phyloP scores from a whole-genome alignment of 2,888 invertebrate species.

The Tortrix viridana region DNA sequence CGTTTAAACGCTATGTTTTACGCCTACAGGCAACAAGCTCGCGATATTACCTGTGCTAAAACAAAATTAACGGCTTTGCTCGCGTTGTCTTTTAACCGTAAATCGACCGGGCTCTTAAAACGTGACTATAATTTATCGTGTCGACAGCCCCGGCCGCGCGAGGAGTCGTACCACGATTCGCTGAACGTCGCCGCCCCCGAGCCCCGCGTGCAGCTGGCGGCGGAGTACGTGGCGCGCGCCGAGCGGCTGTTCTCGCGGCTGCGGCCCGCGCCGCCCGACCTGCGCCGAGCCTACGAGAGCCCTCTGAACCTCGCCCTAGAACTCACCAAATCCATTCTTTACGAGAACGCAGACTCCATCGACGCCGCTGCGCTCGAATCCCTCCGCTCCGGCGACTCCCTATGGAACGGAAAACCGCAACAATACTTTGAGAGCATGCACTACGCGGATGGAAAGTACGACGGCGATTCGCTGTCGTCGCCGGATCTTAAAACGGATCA shows the following conservation, averaged over 20 bases:
- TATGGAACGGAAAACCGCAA: conserved; percentile 82
- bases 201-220: conserved; percentile 48
- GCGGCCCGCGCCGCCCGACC: conserved; percentile 46
- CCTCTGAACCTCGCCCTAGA: conserved; percentile 68
- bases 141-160: conserved; percentile 43
- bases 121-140: conserved; percentile 32
- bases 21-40: too few relatives aligned
- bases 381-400: conserved; percentile 72
- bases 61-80: too few relatives aligned
- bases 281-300: conserved; percentile 59
- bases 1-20: too few relatives aligned
- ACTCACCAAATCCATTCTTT: conserved; percentile 60
- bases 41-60: too few relatives aligned
- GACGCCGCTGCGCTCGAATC: conserved; percentile 52
- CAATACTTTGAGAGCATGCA: conserved; percentile 88
- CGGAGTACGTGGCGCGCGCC: conserved; percentile 72
- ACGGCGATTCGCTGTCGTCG: conserved; percentile 66
- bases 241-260: conserved; percentile 57
- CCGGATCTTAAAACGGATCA: not conserved
- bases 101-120: too few relatives aligned
- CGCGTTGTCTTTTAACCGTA: too few relatives aligned
- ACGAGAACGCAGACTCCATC: conserved; percentile 69
- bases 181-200: conserved; percentile 34
- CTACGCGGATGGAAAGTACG: conserved; percentile 71
- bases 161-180: conserved; percentile 42